Conservation (phyloP, 2,888 invertebrate species). For the Vanessa cardui region DNA sequence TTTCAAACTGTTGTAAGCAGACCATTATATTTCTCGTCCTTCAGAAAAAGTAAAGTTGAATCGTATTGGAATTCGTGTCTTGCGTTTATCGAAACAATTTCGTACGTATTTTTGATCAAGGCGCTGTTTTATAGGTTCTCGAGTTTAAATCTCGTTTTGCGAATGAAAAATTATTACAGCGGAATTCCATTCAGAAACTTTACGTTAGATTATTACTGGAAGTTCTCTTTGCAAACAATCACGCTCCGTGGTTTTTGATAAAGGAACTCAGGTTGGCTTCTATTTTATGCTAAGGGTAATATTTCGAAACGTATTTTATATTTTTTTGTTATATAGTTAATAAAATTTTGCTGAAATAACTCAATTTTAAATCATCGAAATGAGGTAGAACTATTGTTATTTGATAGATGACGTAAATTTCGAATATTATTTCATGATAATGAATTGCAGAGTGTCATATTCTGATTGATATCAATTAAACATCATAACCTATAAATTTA, state of each 20-base stretch:
- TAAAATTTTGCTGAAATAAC: constrained; percentile 2
- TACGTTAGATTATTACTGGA: constrained; percentile 22
- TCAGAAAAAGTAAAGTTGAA: constrained; percentile 39
- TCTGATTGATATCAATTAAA: too few relatives aligned
- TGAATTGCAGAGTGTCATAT: too few relatives aligned
- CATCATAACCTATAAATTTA: too few relatives aligned
- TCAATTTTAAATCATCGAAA: background rate
- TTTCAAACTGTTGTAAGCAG: too few relatives aligned
- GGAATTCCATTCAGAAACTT: constrained; percentile 30
- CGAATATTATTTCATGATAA: background rate
- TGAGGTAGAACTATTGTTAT: background rate
- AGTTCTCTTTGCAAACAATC: constrained; percentile 13
- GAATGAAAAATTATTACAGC: constrained; percentile 30
- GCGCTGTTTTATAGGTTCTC: constrained; percentile 37
- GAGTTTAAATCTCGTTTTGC: constrained; percentile 31
- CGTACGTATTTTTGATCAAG: constrained; percentile 40
- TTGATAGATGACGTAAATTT: background rate
- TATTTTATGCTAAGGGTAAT: constrained; percentile 5
- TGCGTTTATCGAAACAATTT: constrained; percentile 41
- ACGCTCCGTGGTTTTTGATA: constrained; percentile 9
- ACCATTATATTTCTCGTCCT: too few relatives aligned
- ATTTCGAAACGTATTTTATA: constrained; percentile 1
- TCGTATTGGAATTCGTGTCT: constrained; percentile 40
- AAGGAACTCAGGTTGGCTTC: constrained; percentile 3
- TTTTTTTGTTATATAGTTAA: constrained; percentile 5